Percentiles rank a stretch among this genome's conserved stretches.
Conservation (phyloP, 2,888 invertebrate genomes). For the Toxonevra muliebris region DNA sequence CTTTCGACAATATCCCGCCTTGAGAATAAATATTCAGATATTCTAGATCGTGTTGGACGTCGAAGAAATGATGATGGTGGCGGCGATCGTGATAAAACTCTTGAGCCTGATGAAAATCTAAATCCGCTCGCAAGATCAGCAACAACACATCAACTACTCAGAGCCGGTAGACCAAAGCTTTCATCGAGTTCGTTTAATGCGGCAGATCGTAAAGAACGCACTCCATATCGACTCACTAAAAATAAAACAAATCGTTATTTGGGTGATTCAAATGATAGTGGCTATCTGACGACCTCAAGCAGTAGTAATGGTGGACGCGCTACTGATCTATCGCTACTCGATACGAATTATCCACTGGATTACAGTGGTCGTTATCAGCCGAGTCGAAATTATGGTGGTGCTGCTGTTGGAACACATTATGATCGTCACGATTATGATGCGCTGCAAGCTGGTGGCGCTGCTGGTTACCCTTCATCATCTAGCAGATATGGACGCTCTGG, state of each 20-base stretch:
- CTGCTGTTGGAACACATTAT: slow-evolving; percentile 39
- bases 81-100: slow-evolving; percentile 73
- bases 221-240: slow-evolving; percentile 58
- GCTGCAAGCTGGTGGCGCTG: slow-evolving; percentile 51
- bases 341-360: slow-evolving; percentile 58
- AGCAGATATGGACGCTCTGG: slow-evolving; percentile 46
- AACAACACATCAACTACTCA: slow-evolving; percentile 76
- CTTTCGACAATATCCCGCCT: slow-evolving; percentile 72
- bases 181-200: slow-evolving; percentile 68
- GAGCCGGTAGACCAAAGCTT: slow-evolving; percentile 69
- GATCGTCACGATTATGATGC: slow-evolving; percentile 56
- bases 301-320: slow-evolving; percentile 44
- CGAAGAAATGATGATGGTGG: slow-evolving; percentile 65
- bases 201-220: slow-evolving; percentile 65
- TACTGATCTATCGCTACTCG: slow-evolving; percentile 45
- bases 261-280: slow-evolving; percentile 59
- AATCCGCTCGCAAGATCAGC: slow-evolving; percentile 74
- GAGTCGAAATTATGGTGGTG: slow-evolving; percentile 43
- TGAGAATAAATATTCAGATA: slow-evolving; percentile 82
- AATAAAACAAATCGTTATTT: slow-evolving; percentile 57
- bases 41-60: slow-evolving; percentile 76
- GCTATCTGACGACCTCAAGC: slow-evolving; percentile 54
- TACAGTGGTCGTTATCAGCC: slow-evolving; percentile 47
- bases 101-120: slow-evolving; percentile 70
- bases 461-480: slow-evolving; percentile 45